Percentiles rank a stretch among this genome's conserved stretches.
These are phyloP conservation scores for Pristionchus maxplancki DNA, from an alignment of 2,888 invertebrate species.

Conservation along the genomic window DNA sequence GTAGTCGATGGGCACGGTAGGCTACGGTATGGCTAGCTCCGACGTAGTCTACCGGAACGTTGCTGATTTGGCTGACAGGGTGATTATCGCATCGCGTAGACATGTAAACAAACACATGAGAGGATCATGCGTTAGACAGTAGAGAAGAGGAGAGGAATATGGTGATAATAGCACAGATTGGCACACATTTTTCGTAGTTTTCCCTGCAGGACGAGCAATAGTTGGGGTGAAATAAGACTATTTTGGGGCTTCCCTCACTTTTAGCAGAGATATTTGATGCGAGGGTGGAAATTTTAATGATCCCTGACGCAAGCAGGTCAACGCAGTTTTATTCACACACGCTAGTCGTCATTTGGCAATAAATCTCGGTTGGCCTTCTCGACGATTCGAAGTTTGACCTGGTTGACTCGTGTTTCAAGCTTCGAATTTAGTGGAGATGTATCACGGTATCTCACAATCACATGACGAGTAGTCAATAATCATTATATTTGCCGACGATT, in stretches of 20 bases:
- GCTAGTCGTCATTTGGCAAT: not conserved
- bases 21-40: no score
- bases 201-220: no score
- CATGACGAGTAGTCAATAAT: no score
- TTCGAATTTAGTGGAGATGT: no score
- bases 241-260: no score
- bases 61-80: no score
- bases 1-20: not conserved
- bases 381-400: not conserved
- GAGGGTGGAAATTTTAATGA: not conserved
- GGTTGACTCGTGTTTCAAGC: no score
- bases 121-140: not conserved
- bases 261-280: no score
- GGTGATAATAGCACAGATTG: not conserved
- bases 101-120: constrained; percentile 2
- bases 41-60: not conserved
- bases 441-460: no score
- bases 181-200: not conserved
- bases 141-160: not conserved
- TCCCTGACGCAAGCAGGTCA: not conserved
- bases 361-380: not conserved
- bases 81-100: not conserved
- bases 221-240: no score
- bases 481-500: no score
- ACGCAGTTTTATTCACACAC: not conserved